Conservation (phyloP, 1,140 invertebrate species). For the Steinernema feltiae region DNA sequence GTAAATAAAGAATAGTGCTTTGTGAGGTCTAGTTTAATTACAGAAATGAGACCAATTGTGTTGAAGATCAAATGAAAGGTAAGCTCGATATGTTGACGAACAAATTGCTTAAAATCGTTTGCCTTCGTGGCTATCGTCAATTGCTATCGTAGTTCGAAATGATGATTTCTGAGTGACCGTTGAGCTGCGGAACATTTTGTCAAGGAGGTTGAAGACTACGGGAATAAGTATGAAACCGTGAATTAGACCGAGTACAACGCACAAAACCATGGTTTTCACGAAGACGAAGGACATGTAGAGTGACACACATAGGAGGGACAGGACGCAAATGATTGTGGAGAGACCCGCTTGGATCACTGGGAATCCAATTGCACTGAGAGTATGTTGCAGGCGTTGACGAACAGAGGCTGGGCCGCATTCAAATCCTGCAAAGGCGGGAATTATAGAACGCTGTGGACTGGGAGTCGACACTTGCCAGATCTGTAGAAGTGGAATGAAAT, state of each 20-base stretch:
- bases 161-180: background rate
- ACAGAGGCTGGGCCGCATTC: background rate
- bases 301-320: conserved; percentile 76
- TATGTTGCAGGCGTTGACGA: background rate
- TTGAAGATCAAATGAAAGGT: too few species aligned
- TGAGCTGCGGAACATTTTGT: background rate
- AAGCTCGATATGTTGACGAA: too few species aligned
- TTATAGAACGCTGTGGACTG: conserved; percentile 27
- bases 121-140: background rate
- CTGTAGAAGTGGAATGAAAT: conserved; percentile 43
- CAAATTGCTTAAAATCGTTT: too few species aligned
- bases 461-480: conserved; percentile 20
- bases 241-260: conserved; percentile 39
- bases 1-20: too few species aligned
- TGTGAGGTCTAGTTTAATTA: background rate
- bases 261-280: conserved; percentile 46
- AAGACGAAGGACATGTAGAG: conserved; percentile 70
- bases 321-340: conserved; percentile 81
- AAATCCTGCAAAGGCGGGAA: conserved; percentile 30
- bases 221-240: conserved; percentile 41
- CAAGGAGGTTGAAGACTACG: conserved; percentile 37
- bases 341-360: conserved; percentile 87
- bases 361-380: conserved; percentile 75
- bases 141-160: background rate
- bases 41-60: background rate